Evolutionary conservation across 1,140 invertebrate species (phyloP), one percentile per base, ranked within the genome.

Genomic region (Lepeophtheirus salmonis): DNA sequence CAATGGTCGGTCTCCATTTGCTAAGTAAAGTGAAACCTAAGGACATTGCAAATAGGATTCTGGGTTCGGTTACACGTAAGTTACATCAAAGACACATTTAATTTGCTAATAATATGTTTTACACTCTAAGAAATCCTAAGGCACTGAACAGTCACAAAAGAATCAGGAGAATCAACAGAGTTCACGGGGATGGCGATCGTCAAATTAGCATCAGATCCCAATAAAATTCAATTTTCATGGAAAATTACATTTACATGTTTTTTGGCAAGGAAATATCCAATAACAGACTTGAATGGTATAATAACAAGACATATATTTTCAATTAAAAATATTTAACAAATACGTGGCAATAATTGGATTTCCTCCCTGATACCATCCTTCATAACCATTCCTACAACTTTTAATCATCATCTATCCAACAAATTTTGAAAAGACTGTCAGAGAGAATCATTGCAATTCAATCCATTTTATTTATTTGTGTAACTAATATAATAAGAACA

Each of bases 1-100:
- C 59, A 12, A 56, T 56, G 50, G 23, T 61, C 51, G 60, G 53
- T 22, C 18, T 61, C n/a, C n/a, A n/a, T 2, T 61, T 52, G 59
- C 59, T 50, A 2, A 50, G 59, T 13, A 52, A 52, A 20, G 59
- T 61, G 3, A 60, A 51, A 23, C 56, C 57, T 2, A 30, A 60
- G 16, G n/a, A 51, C 13, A 50, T 60, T 16, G 2, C 23, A 16
- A 17, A 52, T 10, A 16, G 20, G 14, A 30, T 60, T 18, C 41
- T 60, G 2, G 12, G 18, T 21, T 17, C n/a, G n/a, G 3, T 18
- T 13, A 25, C 20, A 56, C 24, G 23, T 6, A 25, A 10, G 4
- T 6, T 22, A 12, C 23, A 6, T 56, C 14, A 25, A n/a, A 16
- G 54, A 20, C 4, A 30, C 13, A 30, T 41, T 17, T 30, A n/a